Percentiles rank a stretch among this genome's conserved stretches.
phyloP scores from a whole-genome alignment of 2,797 vertebrate genomes.

The Odontamblyopus rebecca region DNA sequence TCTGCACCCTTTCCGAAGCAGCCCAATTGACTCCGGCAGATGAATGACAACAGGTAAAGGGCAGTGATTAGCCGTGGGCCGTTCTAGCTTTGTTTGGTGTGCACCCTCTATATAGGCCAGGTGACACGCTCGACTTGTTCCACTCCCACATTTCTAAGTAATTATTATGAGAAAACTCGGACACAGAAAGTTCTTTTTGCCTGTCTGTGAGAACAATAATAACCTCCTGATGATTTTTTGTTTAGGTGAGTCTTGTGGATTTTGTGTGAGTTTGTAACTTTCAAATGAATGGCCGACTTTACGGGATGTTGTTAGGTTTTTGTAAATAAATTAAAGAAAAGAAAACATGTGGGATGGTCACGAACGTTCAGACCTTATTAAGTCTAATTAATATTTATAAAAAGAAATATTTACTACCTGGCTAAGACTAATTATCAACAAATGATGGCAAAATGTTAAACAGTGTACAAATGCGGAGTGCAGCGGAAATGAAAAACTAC shows the following conservation, averaged over 20 bases:
- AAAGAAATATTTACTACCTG: slow-evolving; percentile 31
- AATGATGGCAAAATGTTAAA: slow-evolving; percentile 35
- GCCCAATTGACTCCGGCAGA: slow-evolving; percentile 70
- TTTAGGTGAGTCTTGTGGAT: background rate
- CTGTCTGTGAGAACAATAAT: slow-evolving; percentile 19
- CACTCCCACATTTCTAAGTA: slow-evolving; percentile 45
- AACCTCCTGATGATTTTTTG: background rate
- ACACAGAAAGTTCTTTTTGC: slow-evolving; percentile 30
- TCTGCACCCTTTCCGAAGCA: slow-evolving; percentile 64
- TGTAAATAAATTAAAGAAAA: slow-evolving; percentile 7
- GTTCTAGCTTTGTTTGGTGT: slow-evolving; percentile 64
- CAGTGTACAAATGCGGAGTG: slow-evolving; percentile 20
- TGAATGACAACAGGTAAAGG: slow-evolving; percentile 73
- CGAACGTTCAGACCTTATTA: background rate
- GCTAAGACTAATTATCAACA: slow-evolving; percentile 31
- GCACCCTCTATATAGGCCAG: slow-evolving; percentile 57
- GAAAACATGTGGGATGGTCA: background rate
- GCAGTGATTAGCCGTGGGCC: slow-evolving; percentile 65
- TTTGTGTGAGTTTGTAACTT: background rate
- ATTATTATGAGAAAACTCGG: slow-evolving; percentile 43
- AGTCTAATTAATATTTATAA: slow-evolving; percentile 19
- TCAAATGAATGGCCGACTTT: background rate
- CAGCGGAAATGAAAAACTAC: slow-evolving; percentile 27
- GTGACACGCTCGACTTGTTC: slow-evolving; percentile 66
- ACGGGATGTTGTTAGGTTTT: background rate